Conservation (phyloP, 2,113 vertebrate genomes). For the Macquaria australasica region DNA sequence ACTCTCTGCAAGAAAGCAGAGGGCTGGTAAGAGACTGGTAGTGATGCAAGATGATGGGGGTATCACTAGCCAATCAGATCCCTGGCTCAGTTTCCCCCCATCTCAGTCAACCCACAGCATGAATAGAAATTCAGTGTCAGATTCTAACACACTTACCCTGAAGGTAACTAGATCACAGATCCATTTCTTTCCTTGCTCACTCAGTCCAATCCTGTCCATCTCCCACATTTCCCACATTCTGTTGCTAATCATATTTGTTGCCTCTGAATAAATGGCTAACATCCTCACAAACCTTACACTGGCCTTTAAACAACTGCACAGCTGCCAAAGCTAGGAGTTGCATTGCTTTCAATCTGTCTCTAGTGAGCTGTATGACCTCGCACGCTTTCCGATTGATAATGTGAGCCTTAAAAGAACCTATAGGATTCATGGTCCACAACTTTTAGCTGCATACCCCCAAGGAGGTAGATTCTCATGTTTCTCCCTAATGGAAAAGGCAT, state of each 20-base stretch:
- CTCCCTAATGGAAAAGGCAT: slow-evolving; percentile 77
- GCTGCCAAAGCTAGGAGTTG: slow-evolving; percentile 12
- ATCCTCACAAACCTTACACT: slow-evolving; percentile 24
- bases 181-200: slow-evolving; percentile 48
- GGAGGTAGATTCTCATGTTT: slow-evolving; percentile 60
- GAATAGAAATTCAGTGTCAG: slow-evolving; percentile 29
- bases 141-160: slow-evolving; percentile 47
- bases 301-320: slow-evolving; percentile 19
- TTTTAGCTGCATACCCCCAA: slow-evolving; percentile 33
- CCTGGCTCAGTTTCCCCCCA: not conserved
- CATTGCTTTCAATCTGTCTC: slow-evolving; percentile 21
- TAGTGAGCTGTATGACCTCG: slow-evolving; percentile 18
- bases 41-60: not conserved
- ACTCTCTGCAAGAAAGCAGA: not conserved
- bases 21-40: not conserved
- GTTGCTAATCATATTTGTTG: slow-evolving; percentile 53
- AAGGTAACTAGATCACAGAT: slow-evolving; percentile 54
- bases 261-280: slow-evolving; percentile 50
- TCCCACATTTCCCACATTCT: slow-evolving; percentile 45
- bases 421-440: slow-evolving; percentile 50
- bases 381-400: slow-evolving; percentile 47
- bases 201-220: slow-evolving; percentile 38
- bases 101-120: slow-evolving; percentile 21
- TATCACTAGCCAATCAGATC: slow-evolving; percentile 23
- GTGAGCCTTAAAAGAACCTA: slow-evolving; percentile 38